These are phyloP conservation scores for Tragopan temminckii DNA, from an alignment of 2,797 vertebrate genomes.

Conservation along the genomic window DNA sequence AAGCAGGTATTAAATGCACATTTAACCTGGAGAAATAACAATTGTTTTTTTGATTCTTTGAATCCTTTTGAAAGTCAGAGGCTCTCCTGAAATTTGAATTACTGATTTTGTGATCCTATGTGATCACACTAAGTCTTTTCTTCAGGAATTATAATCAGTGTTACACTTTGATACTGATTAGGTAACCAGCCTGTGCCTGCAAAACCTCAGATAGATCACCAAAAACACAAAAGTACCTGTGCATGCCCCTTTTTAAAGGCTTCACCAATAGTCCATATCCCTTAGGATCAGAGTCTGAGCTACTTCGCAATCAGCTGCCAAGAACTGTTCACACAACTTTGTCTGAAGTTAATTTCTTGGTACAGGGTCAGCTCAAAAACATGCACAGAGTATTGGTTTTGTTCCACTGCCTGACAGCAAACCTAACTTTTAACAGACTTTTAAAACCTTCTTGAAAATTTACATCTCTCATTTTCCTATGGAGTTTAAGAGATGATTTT, in stretches of 20 bases:
- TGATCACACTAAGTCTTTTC: background rate
- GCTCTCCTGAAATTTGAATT: background rate
- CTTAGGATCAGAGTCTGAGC: background rate
- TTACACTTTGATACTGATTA: background rate
- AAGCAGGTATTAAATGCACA: background rate
- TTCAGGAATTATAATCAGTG: background rate
- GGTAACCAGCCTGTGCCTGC: background rate
- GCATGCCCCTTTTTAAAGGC: background rate
- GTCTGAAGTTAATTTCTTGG: background rate
- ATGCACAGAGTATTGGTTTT: background rate
- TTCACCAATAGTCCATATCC: fast-evolving
- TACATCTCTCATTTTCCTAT: background rate
- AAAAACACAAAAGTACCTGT: background rate
- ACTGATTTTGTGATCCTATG: fast-evolving
- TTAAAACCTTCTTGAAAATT: background rate
- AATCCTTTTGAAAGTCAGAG: background rate
- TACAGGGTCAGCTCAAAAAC: background rate
- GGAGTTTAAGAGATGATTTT: background rate
- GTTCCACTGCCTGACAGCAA: background rate
- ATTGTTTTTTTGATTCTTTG: background rate
- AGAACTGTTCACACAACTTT: background rate
- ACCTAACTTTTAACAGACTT: background rate
- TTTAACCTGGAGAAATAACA: background rate
- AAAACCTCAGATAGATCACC: background rate
- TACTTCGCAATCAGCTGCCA: background rate